These are phyloP conservation scores for Molorchus minor DNA, from an alignment of 2,888 invertebrate species.

Conservation along the genomic window DNA sequence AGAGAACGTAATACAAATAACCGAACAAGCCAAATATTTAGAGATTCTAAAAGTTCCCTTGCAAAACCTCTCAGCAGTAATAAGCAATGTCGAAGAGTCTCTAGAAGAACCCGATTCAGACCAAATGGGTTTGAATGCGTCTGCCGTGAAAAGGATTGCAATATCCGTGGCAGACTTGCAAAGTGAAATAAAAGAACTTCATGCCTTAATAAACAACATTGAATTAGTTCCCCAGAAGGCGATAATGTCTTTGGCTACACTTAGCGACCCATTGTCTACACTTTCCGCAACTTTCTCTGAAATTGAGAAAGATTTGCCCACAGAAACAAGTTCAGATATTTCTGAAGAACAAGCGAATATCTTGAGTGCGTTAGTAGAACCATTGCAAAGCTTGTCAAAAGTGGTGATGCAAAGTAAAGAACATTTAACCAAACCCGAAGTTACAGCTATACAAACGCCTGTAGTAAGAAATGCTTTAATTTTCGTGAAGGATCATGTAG, in stretches of 20 bases:
- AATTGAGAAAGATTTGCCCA: neutral
- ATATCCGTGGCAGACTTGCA: conserved; percentile 22
- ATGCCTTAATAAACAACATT: neutral
- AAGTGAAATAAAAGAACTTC: conserved; percentile 25
- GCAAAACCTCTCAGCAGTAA: conserved; percentile 6
- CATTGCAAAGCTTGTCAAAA: conserved; percentile 29
- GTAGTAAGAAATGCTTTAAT: conserved; percentile 23
- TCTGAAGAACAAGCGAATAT: conserved; percentile 9
- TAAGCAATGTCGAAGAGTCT: conserved; percentile 8
- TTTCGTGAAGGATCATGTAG: conserved; percentile 14
- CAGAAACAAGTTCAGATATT: conserved; percentile 18
- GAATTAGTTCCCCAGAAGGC: conserved; percentile 36
- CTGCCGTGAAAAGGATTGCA: conserved; percentile 6
- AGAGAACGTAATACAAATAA: conserved; percentile 4
- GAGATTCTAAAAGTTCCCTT: conserved; percentile 9
- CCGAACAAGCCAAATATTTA: conserved; percentile 13
- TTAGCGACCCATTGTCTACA: conserved; percentile 26
- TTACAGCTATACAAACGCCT: conserved; percentile 2
- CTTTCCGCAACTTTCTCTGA: conserved; percentile 28
- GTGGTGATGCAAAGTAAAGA: conserved; percentile 31
- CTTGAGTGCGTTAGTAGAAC: conserved; percentile 23
- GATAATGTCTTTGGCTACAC: conserved; percentile 30
- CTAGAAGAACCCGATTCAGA: conserved; percentile 1
- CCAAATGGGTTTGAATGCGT: conserved; percentile 14
- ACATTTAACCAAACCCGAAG: conserved; percentile 25